Evolutionary conservation across 2,797 vertebrate genomes (phyloP).

Genomic region (Lagorchestes hirsutus): DNA sequence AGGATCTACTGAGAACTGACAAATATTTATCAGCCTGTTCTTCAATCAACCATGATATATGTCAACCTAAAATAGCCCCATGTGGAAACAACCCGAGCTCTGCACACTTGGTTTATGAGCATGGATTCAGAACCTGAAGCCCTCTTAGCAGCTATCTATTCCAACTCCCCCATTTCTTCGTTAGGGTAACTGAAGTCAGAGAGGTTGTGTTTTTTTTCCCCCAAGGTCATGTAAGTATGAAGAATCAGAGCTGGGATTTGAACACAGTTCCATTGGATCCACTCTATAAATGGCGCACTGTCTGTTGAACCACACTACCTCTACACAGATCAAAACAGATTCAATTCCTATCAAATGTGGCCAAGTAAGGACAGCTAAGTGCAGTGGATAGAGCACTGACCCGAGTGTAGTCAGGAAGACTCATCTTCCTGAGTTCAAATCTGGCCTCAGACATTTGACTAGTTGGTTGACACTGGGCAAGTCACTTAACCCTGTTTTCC

Average conservation of each 20-base stretch:
- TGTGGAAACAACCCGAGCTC: background rate
- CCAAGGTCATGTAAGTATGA: background rate
- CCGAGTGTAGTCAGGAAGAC: background rate
- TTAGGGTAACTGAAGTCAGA: background rate
- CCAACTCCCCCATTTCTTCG: background rate
- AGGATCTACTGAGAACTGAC: slow-evolving; percentile 15
- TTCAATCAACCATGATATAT: slow-evolving; percentile 47
- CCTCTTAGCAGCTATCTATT: background rate
- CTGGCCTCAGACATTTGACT: background rate
- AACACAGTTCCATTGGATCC: background rate
- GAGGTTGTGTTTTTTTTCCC: background rate
- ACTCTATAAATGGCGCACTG: background rate
- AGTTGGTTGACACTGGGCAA: background rate
- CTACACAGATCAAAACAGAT: background rate
- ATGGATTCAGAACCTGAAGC: background rate
- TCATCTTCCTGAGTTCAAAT: background rate
- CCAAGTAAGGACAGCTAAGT: background rate
- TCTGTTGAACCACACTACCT: background rate
- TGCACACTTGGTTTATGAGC: background rate
- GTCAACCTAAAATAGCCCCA: background rate
- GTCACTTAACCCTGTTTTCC: slow-evolving; percentile 11
- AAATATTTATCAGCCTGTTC: slow-evolving; percentile 22
- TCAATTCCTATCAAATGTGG: background rate
- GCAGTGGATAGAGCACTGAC: background rate
- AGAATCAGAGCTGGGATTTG: background rate